Conservation (phyloP, 2,113 vertebrate genomes). For the Thunnus thynnus region DNA sequence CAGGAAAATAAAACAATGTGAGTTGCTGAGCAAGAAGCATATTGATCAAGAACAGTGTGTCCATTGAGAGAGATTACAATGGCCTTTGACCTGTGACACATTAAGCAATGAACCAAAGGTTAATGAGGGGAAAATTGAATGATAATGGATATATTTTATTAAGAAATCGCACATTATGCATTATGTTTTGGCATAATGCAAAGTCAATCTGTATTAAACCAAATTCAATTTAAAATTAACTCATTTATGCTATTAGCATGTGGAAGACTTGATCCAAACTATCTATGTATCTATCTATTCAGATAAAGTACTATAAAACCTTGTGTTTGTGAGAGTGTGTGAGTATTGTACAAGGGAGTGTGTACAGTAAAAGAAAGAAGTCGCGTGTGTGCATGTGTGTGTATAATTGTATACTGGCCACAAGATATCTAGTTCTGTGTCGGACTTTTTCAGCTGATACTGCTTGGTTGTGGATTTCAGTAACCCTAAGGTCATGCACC, state of each 20-base stretch:
- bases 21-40: slow-evolving; percentile 80
- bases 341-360: slow-evolving; percentile 10
- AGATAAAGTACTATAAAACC: not conserved
- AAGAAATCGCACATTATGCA: slow-evolving; percentile 56
- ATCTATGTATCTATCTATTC: not conserved
- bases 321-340: not conserved
- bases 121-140: slow-evolving; percentile 80
- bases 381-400: not conserved
- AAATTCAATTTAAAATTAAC: slow-evolving; percentile 38
- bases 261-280: not conserved
- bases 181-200: slow-evolving; percentile 45
- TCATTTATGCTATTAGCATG: not conserved
- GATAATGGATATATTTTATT: slow-evolving; percentile 65
- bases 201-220: slow-evolving; percentile 52
- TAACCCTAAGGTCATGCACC: slow-evolving; percentile 84
- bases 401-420: slow-evolving; percentile 30
- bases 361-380: slow-evolving; percentile 5
- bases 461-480: slow-evolving; percentile 79
- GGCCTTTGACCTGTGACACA: slow-evolving; percentile 82
- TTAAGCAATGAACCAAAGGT: slow-evolving; percentile 82
- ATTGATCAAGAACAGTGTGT: slow-evolving; percentile 83
- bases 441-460: slow-evolving; percentile 65
- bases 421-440: slow-evolving; percentile 53
- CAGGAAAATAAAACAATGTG: slow-evolving; percentile 85
- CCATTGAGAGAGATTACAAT: slow-evolving; percentile 84